Evolutionary conservation across 37 sponge, comb jelly and placozoan genomes (phyloP).

Genomic region (Axinella damicornis): DNA sequence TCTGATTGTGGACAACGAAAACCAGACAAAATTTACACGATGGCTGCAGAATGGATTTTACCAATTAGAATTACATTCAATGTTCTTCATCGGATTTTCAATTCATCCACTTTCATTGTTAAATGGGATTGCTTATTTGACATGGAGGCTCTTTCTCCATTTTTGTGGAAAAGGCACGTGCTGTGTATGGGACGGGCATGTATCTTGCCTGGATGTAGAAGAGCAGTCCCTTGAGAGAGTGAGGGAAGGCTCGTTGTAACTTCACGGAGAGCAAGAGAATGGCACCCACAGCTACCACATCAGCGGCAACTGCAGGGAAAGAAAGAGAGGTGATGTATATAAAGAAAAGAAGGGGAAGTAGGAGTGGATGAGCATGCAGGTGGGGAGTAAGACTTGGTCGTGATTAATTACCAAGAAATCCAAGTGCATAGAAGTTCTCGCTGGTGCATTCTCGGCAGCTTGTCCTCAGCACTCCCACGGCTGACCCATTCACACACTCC

Average conservation of each 20-base stretch:
- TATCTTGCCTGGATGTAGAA: slow-evolving; percentile 81
- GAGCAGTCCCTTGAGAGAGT: slow-evolving; percentile 54
- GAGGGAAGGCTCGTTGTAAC: slow-evolving; percentile 41
- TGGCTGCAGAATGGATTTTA: too few relatives aligned
- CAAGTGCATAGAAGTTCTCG: slow-evolving; percentile 12
- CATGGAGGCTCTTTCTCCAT: too few relatives aligned
- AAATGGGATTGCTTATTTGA: too few relatives aligned
- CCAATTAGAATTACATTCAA: too few relatives aligned
- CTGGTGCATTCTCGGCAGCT: slow-evolving; percentile 31
- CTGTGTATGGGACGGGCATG: too few relatives aligned
- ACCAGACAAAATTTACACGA: too few relatives aligned
- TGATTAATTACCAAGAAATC: slow-evolving; percentile 27
- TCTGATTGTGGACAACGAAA: too few relatives aligned
- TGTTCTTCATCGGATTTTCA: too few relatives aligned
- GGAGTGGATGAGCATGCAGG: not conserved
- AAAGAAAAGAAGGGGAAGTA: slow-evolving; percentile 7
- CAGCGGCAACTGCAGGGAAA: slow-evolving; percentile 47
- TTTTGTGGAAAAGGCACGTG: too few relatives aligned
- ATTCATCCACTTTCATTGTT: too few relatives aligned
- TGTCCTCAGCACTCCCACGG: slow-evolving; percentile 58
- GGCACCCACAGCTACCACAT: not conserved
- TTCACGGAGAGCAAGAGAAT: slow-evolving; percentile 36
- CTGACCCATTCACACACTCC: slow-evolving; percentile 29
- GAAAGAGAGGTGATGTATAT: too few relatives aligned
- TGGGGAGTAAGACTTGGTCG: too few relatives aligned